Conservation (phyloP, 1,140 invertebrate species). For the Megathymus violae region DNA sequence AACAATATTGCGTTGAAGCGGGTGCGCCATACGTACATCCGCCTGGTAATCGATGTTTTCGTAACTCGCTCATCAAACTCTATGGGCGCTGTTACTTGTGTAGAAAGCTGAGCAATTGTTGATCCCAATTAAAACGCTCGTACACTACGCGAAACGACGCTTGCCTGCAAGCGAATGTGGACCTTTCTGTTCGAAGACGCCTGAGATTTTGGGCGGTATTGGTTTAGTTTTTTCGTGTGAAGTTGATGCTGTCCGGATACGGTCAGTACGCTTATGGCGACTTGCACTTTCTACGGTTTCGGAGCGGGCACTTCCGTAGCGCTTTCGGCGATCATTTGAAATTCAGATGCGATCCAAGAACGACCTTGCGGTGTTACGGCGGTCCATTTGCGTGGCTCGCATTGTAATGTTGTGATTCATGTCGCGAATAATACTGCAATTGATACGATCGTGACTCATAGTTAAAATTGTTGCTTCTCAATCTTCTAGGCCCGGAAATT, state of each 20-base stretch:
- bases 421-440: conserved; percentile 37
- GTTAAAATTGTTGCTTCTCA: conserved; percentile 8
- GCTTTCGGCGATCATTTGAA: conserved; percentile 39
- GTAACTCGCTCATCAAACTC: conserved; percentile 45
- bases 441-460: conserved; percentile 36
- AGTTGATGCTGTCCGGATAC: conserved; percentile 13
- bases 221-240: background rate
- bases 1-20: conserved; percentile 4
- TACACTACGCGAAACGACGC: conserved; percentile 23
- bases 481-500: conserved; percentile 25
- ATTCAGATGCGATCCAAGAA: conserved; percentile 37
- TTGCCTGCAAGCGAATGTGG: background rate
- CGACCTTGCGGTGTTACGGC: conserved; percentile 43
- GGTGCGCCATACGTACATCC: conserved; percentile 14
- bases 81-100: conserved; percentile 47
- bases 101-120: conserved; percentile 60
- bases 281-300: conserved; percentile 55
- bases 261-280: conserved; percentile 53
- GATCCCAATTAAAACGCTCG: conserved; percentile 60
- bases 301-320: background rate
- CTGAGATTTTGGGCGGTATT: conserved; percentile 3
- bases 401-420: conserved; percentile 49
- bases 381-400: conserved; percentile 32
- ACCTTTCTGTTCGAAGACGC: background rate
- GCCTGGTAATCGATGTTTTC: conserved; percentile 38